A percentile compares a stretch with the other conserved stretches of the same genome.
Conservation (phyloP, 2,888 invertebrate species). For the Sialis lutaria region DNA sequence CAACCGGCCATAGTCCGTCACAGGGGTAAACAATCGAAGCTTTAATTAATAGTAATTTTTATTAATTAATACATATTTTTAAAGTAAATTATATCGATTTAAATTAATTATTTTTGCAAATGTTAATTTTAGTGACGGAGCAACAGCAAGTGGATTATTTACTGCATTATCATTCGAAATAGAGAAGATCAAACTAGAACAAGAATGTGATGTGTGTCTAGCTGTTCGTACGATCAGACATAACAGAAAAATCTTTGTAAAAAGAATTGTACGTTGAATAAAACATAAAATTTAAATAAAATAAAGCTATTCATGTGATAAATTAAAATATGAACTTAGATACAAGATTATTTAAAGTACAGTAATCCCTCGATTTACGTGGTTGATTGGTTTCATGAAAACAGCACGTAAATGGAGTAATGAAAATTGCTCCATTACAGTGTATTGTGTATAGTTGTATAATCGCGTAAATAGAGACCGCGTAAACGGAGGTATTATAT, state of each 20-base stretch:
- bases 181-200: conserved; percentile 30
- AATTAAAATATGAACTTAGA: conserved; percentile 1
- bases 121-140: conserved; percentile 25
- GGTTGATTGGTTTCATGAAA: too few relatives aligned
- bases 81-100: background rate
- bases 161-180: conserved; percentile 25
- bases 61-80: too few relatives aligned
- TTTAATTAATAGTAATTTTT: too few relatives aligned
- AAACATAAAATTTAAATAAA: too few relatives aligned
- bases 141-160: conserved; percentile 27
- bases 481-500: too few relatives aligned
- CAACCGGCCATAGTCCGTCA: too few relatives aligned
- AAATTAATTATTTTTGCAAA: background rate
- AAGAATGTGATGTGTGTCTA: conserved; percentile 29
- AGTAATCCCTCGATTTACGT: too few relatives aligned
- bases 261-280: conserved; percentile 16
- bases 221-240: conserved; percentile 27
- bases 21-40: too few relatives aligned
- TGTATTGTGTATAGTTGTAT: too few relatives aligned
- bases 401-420: too few relatives aligned
- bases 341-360: conserved; percentile 5
- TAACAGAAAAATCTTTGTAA: conserved; percentile 24
- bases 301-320: conserved; percentile 2
- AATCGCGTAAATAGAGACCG: too few relatives aligned
- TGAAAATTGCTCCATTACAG: too few relatives aligned